Base-by-base conservation (phyloP, 1,140 invertebrate genomes). In the Rhopalosiphum maidis region DNA sequence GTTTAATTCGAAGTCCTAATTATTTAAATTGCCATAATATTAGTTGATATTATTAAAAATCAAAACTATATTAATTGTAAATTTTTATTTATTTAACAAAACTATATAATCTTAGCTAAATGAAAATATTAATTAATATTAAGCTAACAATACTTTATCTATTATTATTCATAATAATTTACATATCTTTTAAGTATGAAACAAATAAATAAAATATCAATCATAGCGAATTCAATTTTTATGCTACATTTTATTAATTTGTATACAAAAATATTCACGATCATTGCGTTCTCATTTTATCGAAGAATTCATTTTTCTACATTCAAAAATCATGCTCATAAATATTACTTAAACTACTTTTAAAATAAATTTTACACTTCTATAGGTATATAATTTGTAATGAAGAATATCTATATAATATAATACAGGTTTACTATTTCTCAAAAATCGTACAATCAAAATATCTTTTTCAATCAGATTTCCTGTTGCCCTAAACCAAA, bases 391-490 rank as follows among this genome's bases (percentile, higher is more conserved):
- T 18, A 11, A n/a, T 68, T 8, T 77, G 60, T n/a, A 77, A 77
- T 35, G 15, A 77, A 77, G n/a, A 77, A n/a, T n/a, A n/a, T 6
- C 30, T 77, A n/a, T 68, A n/a, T n/a, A n/a, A n/a, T n/a, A 77
- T 68, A n/a, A 4, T 60, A 8, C 55, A 55, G 30, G 11, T 77
- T n/a, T 77, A 77, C 60, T 77, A 77, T 77, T 77, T 18, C n/a
- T 68, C 60, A 23, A 88, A 88, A 88, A 48, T 35, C 87, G 87
- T 21, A n/a, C 46, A 51, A 88, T 88, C 86, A 88, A 48, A 88
- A 88, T 88, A 88, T 88, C 86, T 46, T 88, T 88, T 88, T 88
- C 86, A 88, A 88, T 88, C 86, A 88, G n/a, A 51, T 88, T 88
- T 88, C 7, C 87, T 35, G 46, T 88, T 18, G 87, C 48, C 87